Base-by-base conservation (phyloP, 2,797 vertebrate genomes). In the Uromys caudimaculatus region DNA sequence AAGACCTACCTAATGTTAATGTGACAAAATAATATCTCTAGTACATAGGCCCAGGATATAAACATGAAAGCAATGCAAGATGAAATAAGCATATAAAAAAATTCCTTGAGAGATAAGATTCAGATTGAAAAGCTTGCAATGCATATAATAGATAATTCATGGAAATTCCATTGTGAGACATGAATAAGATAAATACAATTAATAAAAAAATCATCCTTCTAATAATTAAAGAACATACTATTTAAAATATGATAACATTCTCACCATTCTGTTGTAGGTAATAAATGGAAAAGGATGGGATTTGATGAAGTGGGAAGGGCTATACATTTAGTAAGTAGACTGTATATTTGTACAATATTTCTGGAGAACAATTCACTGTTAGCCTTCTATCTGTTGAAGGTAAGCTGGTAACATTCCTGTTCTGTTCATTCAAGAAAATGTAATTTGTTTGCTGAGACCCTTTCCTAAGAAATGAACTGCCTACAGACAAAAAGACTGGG, bases 21-120 rank as follows among this genome's bases (percentile, higher is more conserved):
- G 52, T 44, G 24, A 41, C 24, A 89, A 97, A 83, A 62, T 73
- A 95, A 75, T 58, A 93, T n/a, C 35, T 11, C 78, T 73, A 79
- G 62, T 0, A 3, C 64, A 89, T 69, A 91, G 60, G 19, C 11
- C 19, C 41, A 83, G 75, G 0, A 2, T 64, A 91, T 83, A 90
- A 92, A 91, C 85, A 71, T 52, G 93, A 93, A 60, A n/a, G 24
- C 3, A 54, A 84, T 75, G 14, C 69, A 71, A 83, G 27, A 62
- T 78, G 3, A 13, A 71, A 23, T 21, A 89, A 52, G 32, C 11
- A 41, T 32, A 58, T 16, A 44, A 64, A 94, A 89, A 89, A 87
- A 83, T 58, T 93, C 47, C 95, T 64, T 41, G 16, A 73, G 11
- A 78, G 41, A n/a, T 69, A 81, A 60, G 24, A 89, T 47, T 73